Evolutionary conservation across 2,113 vertebrate species (phyloP).

Genomic region (Bos javanicus): DNA sequence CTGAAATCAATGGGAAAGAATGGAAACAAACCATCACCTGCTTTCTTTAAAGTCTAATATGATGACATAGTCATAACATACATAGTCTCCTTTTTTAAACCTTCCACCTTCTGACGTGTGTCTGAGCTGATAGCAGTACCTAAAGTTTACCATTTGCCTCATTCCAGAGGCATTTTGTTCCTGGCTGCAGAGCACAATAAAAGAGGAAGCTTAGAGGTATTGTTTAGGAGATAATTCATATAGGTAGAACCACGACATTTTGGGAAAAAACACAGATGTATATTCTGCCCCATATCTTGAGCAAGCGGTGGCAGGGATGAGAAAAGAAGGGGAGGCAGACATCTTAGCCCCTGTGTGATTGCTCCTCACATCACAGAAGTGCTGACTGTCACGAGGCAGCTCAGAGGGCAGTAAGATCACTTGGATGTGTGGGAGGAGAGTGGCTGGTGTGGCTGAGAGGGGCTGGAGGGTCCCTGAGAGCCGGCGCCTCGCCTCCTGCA

Average conservation of each 20-base stretch:
- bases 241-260: background rate
- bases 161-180: rapidly evolving
- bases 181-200: background rate
- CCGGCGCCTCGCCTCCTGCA: background rate
- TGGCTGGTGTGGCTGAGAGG: background rate
- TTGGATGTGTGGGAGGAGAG: background rate
- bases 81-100: too few species aligned
- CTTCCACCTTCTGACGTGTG: background rate
- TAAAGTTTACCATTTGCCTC: background rate
- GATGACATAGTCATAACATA: background rate
- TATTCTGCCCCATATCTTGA: background rate
- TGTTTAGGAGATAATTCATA: background rate
- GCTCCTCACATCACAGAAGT: rapidly evolving
- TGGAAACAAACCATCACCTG: background rate
- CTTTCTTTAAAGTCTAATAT: background rate
- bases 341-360: background rate
- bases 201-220: too few species aligned
- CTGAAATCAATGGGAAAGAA: background rate
- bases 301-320: background rate
- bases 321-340: background rate
- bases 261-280: background rate
- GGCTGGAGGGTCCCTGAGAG: background rate
- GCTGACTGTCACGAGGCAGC: rapidly evolving
- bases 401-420: rapidly evolving
- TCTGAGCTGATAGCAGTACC: background rate